Evolutionary conservation across 2,888 invertebrate genomes (phyloP).

Genomic region (Epinotia nisella): DNA sequence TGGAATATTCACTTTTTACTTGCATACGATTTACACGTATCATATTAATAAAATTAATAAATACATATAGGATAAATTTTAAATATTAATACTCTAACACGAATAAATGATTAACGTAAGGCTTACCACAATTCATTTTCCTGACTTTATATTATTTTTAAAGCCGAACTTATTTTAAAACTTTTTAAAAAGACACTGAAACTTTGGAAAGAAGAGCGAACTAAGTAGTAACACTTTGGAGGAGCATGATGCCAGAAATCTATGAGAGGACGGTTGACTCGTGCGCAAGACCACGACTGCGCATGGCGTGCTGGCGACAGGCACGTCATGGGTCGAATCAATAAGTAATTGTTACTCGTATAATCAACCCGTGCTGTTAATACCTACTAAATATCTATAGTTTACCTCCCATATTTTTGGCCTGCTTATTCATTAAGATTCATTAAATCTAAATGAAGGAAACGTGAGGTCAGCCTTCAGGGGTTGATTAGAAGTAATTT

Average conservation of each 20-base stretch:
- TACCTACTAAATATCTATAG: conserved; percentile 43
- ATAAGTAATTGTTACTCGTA: conserved; percentile 58
- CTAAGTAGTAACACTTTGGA: conserved; percentile 3
- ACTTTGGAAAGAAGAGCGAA: neutral
- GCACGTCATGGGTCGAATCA: conserved; percentile 59
- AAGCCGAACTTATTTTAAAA: neutral
- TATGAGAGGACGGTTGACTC: conserved; percentile 48
- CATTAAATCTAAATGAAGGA: conserved; percentile 36
- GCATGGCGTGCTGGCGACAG: conserved; percentile 49
- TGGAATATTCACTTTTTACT: too few species aligned
- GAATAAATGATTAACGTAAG: neutral
- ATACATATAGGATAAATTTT: too few species aligned
- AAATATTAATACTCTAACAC: neutral
- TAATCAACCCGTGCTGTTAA: conserved; percentile 44
- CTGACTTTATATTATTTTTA: neutral
- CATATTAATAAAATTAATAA: too few species aligned
- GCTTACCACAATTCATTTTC: conserved; percentile 37
- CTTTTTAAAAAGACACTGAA: neutral
- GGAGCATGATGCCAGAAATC: conserved; percentile 41
- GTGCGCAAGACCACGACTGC: conserved; percentile 50
- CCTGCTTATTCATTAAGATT: conserved; percentile 17
- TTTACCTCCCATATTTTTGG: conserved; percentile 23
- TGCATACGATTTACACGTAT: too few species aligned
- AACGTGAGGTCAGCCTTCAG: conserved; percentile 20
- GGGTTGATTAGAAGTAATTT: conserved; percentile 30